Percentiles rank a stretch among this genome's conserved stretches.
Conservation (phyloP, 2,113 vertebrate species). For the Labeo catla region DNA sequence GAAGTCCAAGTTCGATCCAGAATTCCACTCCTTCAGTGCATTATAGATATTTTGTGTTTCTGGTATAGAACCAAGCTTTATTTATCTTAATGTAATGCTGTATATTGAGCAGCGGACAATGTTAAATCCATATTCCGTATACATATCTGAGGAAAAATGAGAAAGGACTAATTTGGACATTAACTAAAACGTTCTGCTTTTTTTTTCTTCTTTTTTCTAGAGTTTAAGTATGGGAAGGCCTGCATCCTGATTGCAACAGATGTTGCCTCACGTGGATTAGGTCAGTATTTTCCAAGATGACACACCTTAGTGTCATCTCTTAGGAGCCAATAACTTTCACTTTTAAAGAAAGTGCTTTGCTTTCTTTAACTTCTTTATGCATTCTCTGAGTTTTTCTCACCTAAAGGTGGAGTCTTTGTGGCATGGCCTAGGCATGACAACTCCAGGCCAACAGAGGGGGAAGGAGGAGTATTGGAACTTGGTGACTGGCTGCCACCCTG, state of each 20-base stretch:
- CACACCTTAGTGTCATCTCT: conserved; percentile 52
- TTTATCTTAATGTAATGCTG: no score
- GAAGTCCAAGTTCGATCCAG: no score
- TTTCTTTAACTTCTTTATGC: conserved; percentile 99
- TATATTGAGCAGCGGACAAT: no score
- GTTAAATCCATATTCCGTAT: no score
- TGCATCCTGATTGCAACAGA: conserved; percentile 99
- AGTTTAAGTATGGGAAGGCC: conserved; percentile 98
- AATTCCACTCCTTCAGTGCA: no score
- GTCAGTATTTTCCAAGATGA: conserved; percentile 85
- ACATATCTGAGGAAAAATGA: no score
- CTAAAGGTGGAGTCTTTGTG: conserved; percentile 99
- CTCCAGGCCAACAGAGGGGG: conserved; percentile 98
- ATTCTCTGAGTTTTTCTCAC: conserved; percentile 99
- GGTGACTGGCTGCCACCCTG: conserved; percentile 99
- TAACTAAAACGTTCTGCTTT: no score
- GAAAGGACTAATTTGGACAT: no score
- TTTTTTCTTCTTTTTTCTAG: conserved; percentile 68
- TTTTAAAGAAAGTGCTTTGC: conserved; percentile 98
- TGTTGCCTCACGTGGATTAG: conserved; percentile 97
- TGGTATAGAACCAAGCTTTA: no score
- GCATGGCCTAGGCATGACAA: conserved; percentile 99
- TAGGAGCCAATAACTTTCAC: conserved; percentile 67
- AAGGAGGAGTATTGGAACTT: conserved; percentile 95
- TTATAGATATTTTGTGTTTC: no score